These are phyloP conservation scores for Psylliodes chrysocephalus DNA, from an alignment of 2,888 invertebrate species.

Conservation along the genomic window DNA sequence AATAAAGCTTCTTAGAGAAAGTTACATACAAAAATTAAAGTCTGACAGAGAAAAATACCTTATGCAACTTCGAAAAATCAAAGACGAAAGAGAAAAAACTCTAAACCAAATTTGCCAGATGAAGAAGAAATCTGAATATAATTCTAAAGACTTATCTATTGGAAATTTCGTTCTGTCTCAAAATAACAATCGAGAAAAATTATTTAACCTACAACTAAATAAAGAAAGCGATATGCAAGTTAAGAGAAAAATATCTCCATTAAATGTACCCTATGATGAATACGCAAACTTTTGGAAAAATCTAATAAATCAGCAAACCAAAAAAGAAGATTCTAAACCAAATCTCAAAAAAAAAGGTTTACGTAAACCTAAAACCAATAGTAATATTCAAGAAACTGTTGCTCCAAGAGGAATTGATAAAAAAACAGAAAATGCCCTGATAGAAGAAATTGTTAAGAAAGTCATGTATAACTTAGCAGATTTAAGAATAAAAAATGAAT, in stretches of 20 bases:
- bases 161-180: constrained; percentile 52
- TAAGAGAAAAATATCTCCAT: not conserved
- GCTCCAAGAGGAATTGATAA: not conserved
- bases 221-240: constrained; percentile 15
- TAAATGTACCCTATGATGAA: not conserved
- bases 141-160: constrained; percentile 51
- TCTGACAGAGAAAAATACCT: constrained; percentile 51
- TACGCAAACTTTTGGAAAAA: constrained; percentile 12
- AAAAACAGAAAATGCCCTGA: not conserved
- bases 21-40: constrained; percentile 49
- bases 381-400: not conserved
- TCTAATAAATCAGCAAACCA: not conserved
- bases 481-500: not conserved
- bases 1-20: constrained; percentile 49
- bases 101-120: constrained; percentile 44
- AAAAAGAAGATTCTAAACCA: not conserved
- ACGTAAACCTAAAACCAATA: not conserved
- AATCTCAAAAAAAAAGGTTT: not conserved
- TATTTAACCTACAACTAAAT: constrained; percentile 39
- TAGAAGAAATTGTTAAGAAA: constrained; percentile 10
- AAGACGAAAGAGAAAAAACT: constrained; percentile 48
- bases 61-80: constrained; percentile 47
- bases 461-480: constrained; percentile 3
- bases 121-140: constrained; percentile 34
- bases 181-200: constrained; percentile 48